Evolutionary conservation across 2,113 vertebrate genomes (phyloP).

Genomic region (Clinocottus analis): DNA sequence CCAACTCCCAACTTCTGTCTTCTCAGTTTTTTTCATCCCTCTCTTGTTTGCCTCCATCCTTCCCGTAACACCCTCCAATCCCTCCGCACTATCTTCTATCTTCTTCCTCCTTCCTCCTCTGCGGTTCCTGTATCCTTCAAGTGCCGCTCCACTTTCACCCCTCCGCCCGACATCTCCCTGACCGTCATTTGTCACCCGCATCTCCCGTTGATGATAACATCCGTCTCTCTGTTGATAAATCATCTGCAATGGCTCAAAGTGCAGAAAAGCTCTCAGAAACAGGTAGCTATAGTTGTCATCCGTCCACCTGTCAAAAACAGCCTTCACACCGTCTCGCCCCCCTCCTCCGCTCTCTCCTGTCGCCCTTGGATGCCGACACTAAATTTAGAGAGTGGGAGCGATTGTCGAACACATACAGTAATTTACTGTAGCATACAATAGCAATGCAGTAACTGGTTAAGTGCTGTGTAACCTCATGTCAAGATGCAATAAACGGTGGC

Average conservation of each 20-base stretch:
- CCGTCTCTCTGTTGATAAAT: constrained; percentile 58
- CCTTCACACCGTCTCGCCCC: constrained; percentile 39
- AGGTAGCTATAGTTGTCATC: constrained; percentile 50
- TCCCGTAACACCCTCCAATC: constrained; percentile 33
- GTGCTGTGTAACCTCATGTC: not conserved
- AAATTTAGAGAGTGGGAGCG: constrained; percentile 10
- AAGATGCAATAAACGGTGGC: constrained; percentile 4
- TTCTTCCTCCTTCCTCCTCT: constrained; percentile 16
- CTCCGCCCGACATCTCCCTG: constrained; percentile 9
- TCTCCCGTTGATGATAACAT: constrained; percentile 63
- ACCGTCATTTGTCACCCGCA: constrained; percentile 61
- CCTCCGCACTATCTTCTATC: not conserved
- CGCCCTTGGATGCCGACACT: constrained; percentile 43
- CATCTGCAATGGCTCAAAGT: constrained; percentile 58
- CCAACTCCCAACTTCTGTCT: constrained; percentile 50
- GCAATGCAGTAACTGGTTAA: not conserved
- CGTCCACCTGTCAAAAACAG: constrained; percentile 54
- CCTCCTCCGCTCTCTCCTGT: constrained; percentile 21
- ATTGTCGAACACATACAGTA: not conserved
- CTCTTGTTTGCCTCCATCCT: constrained; percentile 25
- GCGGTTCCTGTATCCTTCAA: constrained; percentile 17
- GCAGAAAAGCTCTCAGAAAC: constrained; percentile 46
- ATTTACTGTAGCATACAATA: not conserved
- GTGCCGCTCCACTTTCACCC: not conserved
- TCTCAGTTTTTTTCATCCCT: constrained; percentile 28